Evolutionary conservation across 2,113 vertebrate genomes (phyloP), one percentile per base, ranked within the genome.

Genomic region (Tachysurus vachellii): DNA sequence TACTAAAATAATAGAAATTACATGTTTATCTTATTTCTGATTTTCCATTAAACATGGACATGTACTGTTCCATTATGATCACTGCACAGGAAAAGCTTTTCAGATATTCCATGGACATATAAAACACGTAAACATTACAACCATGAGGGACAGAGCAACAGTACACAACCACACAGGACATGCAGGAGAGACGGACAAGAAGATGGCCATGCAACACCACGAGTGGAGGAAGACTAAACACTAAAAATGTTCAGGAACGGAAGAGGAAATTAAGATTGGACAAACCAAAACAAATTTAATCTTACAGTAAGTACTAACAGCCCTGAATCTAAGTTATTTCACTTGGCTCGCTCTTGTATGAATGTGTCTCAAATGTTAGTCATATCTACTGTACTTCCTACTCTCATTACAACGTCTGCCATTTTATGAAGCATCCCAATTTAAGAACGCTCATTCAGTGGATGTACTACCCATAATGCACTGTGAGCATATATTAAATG

Each of bases 151-250:
- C 82, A 91, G 50, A 59, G 47, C 86, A 83, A 80, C 57, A 77
- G 90, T 86, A 92, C 85, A 92, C 87, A 73, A 88, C 90, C 87
- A 89, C 82, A 91, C 62, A 93, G 61, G 68, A 91, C 95, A 95
- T 94, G 94, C 95, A 93, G 57, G 82, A 85, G 86, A 92, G 83
- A 82, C 80, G 17, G 11, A 84, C 68, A 86, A 91, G 82, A 89
- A 88, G 89, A 90, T 85, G 83, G 79, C 83, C 94, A 93, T 95
- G 94, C 94, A 92, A 89, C 82, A 92, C 89, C 89, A 92, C 88
- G 91, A 85, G 87, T 80, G 91, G n/a, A 44, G 85, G 82, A 86
- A 88, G 73, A 54, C 56, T 61, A 59, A 70, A 19, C 16, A 31
- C 64, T 53, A 54, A 66, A 66, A 53, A 66, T 21, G 31, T 82